phyloP scores from a whole-genome alignment of 2,797 vertebrate genomes.

The Sciaenops ocellatus region DNA sequence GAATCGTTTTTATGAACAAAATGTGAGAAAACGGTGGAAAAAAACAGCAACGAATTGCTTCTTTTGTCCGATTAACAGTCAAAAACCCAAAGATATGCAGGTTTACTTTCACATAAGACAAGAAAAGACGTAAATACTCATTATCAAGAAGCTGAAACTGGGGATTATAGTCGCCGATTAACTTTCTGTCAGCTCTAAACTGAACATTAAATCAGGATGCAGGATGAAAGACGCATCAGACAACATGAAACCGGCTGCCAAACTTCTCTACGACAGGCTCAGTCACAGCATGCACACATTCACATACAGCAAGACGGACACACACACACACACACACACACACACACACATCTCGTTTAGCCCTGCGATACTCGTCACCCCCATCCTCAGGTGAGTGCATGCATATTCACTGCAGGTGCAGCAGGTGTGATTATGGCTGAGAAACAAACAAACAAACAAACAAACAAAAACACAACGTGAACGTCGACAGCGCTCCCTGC shows the following conservation, averaged over 20 bases:
- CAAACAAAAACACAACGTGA: constrained; percentile 29
- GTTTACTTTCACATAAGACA: neutral
- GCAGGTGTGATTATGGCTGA: constrained; percentile 73
- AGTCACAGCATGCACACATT: constrained; percentile 41
- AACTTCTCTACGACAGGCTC: neutral
- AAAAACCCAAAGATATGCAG: neutral
- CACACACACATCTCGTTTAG: constrained; percentile 55
- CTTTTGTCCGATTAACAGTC: constrained; percentile 6
- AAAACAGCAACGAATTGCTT: neutral
- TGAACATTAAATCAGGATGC: constrained; percentile 32
- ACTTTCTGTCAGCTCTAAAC: neutral
- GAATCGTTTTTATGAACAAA: neutral
- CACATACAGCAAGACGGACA: constrained; percentile 29
- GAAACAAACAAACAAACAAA: too few relatives aligned
- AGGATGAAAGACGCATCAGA: constrained; percentile 20
- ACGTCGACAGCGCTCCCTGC: constrained; percentile 77
- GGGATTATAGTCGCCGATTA: neutral
- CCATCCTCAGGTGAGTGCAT: constrained; percentile 54
- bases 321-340: constrained; percentile 41
- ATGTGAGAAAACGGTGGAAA: too few relatives aligned
- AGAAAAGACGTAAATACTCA: constrained; percentile 3
- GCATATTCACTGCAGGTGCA: constrained; percentile 78
- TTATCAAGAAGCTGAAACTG: neutral
- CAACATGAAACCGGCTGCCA: constrained; percentile 9
- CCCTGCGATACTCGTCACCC: constrained; percentile 58